Percentiles rank a stretch among this genome's conserved stretches.
Conservation (phyloP, 2,113 vertebrate species). For the Hystrix cristata region DNA sequence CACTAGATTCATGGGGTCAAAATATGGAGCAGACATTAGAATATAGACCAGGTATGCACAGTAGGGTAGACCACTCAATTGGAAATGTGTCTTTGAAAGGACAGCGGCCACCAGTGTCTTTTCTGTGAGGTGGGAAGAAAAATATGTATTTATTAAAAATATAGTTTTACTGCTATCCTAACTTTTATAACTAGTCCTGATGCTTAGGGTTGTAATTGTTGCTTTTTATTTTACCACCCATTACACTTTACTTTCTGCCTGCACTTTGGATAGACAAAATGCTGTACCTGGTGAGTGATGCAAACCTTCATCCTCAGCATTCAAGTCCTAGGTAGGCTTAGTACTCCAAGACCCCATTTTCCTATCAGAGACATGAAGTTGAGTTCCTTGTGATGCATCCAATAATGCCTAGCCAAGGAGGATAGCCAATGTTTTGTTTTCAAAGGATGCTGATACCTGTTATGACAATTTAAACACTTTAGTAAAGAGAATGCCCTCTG, state of each 20-base stretch:
- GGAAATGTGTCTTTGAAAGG: not conserved
- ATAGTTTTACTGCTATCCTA: not conserved
- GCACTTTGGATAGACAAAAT: not conserved
- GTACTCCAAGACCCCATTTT: not conserved
- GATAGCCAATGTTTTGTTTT: not conserved
- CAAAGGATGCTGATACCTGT: not conserved
- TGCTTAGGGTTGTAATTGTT: not conserved
- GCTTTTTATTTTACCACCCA: not conserved
- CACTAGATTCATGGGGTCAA: not conserved
- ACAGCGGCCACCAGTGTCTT: not conserved
- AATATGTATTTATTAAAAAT: not conserved
- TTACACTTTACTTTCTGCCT: not conserved
- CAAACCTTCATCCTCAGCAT: not conserved
- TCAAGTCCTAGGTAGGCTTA: not conserved
- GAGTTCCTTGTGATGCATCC: not conserved
- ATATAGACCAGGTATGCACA: not conserved
- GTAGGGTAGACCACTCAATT: not conserved
- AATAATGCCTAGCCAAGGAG: not conserved
- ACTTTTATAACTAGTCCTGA: not conserved
- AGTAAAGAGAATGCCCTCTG: not conserved
- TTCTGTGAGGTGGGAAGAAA: not conserved
- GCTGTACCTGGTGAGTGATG: not conserved
- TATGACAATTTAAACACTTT: not conserved
- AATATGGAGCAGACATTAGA: not conserved
- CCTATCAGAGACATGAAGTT: not conserved